Percentiles rank a stretch among this genome's conserved stretches.
Conservation (phyloP, 2,888 invertebrate genomes). For the Acanthosoma haemorrhoidale region DNA sequence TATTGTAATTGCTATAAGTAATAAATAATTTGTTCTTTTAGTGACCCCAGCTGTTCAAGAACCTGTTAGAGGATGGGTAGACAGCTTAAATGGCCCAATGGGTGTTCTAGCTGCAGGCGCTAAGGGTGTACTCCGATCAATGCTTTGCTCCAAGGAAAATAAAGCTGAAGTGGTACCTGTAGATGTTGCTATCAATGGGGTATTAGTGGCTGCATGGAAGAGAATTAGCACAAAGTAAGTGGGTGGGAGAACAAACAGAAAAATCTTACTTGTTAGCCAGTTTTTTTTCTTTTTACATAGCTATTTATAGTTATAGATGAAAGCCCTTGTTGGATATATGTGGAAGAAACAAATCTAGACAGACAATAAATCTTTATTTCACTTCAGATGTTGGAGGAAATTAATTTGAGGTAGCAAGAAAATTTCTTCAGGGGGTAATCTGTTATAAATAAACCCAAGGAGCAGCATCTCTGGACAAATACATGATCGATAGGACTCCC, state of each 20-base stretch:
- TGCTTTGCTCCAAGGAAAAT: constrained; percentile 65
- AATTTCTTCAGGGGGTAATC: no score
- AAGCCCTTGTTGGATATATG: no score
- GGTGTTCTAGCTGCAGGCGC: constrained; percentile 77
- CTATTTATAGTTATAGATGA: not conserved
- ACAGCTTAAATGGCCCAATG: constrained; percentile 85
- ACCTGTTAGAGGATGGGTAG: constrained; percentile 83
- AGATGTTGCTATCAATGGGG: constrained; percentile 71
- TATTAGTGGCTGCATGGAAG: constrained; percentile 69
- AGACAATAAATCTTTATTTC: no score
- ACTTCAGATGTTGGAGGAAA: no score
- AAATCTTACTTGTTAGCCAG: no score
- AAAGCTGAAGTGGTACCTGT: constrained; percentile 70
- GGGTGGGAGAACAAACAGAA: no score
- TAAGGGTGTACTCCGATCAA: constrained; percentile 79
- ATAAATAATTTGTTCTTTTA: constrained; percentile 46
- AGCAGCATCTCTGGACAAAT: no score
- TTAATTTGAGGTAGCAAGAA: no score
- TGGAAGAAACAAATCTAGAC: no score
- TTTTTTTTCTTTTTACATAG: not conserved
- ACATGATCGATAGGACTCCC: no score
- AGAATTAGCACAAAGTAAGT: constrained; percentile 44
- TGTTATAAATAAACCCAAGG: no score
- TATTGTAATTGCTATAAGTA: not conserved
- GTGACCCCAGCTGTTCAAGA: constrained; percentile 74